Evolutionary conservation across 2,113 vertebrate genomes (phyloP), one percentile per base, ranked within the genome.

Genomic region (Trachemys scripta): DNA sequence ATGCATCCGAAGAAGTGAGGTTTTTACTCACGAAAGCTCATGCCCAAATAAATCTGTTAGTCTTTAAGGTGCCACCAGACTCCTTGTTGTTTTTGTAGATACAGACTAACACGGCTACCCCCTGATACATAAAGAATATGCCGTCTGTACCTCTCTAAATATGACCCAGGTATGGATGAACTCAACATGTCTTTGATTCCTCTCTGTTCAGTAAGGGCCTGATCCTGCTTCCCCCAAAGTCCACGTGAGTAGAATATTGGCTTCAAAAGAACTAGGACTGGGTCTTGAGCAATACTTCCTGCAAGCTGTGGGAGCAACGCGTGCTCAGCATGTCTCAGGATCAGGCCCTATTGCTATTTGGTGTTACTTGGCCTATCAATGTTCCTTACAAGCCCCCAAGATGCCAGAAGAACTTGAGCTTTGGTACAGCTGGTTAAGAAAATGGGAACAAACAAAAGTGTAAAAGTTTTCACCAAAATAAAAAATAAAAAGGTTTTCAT

Each of bases 171-270:
- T 45, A 22, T n/a, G 38, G 38, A 25, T 45, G n/a, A 42, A 42
- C 11, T 76, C 72, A 76, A 27, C 42, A 45, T 25, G 72, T 8
- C 20, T 76, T 76, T 45, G 22, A 78, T 29, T 11, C 75, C 10
- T 78, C 45, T 78, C 42, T 78, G 42, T 47, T 45, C 75, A 45
- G 42, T 45, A 78, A 1, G 42, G 14, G 35, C 13, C 51, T 35
- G n/a, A 51, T 49, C 84, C 38, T 62, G 12, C 47, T 4, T 82
- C 25, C 19, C 29, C 31, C 65, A 49, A 17, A 82, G 38, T 42
- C 56, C 0, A 0, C 16, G 2, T 19, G 17, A 69, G 17, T n/a
- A 20, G 35, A 69, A 69, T 47, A 78, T 2, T 78, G 25, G 24
- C 75, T 78, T 78, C 72, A 47, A 47, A 78, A 47, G 42, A 47